These are phyloP conservation scores for Malacosoma neustria DNA, from an alignment of 2,888 invertebrate genomes.

Conservation along the genomic window DNA sequence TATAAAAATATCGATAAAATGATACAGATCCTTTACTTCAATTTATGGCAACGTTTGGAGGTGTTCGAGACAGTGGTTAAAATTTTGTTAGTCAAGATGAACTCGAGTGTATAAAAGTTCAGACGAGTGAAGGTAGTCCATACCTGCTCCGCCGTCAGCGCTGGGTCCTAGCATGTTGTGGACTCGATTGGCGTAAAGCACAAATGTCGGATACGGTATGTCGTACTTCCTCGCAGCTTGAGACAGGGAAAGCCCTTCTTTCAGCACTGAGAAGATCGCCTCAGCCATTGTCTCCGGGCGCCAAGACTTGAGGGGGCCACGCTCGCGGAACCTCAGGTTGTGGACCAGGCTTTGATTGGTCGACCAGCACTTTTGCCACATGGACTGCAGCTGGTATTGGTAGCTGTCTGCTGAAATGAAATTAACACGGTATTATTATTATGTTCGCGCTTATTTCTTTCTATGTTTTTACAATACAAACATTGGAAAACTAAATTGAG, in stretches of 20 bases:
- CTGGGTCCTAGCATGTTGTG: slow-evolving; percentile 96
- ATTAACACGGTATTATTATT: slow-evolving; percentile 19
- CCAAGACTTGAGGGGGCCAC: slow-evolving; percentile 95
- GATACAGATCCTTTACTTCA: too few relatives aligned
- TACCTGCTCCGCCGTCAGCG: slow-evolving; percentile 91
- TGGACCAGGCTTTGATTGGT: slow-evolving; percentile 93
- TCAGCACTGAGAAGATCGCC: slow-evolving; percentile 93
- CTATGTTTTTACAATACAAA: too few relatives aligned
- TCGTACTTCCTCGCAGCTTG: slow-evolving; percentile 95
- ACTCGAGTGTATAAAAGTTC: too few relatives aligned
- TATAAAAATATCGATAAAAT: too few relatives aligned
- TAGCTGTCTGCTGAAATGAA: slow-evolving; percentile 89
- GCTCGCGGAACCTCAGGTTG: slow-evolving; percentile 92
- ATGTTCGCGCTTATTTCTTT: too few relatives aligned
- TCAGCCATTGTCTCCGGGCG: slow-evolving; percentile 96
- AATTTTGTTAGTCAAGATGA: too few relatives aligned
- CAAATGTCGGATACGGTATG: slow-evolving; percentile 95
- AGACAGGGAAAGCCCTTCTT: slow-evolving; percentile 90
- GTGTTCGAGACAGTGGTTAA: too few relatives aligned
- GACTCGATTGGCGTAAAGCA: slow-evolving; percentile 92
- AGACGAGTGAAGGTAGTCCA: too few relatives aligned
- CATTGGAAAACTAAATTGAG: too few relatives aligned
- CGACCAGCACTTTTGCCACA: slow-evolving; percentile 98
- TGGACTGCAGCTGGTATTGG: slow-evolving; percentile 94
- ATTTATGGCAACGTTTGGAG: too few relatives aligned